Evolutionary conservation across 2,797 vertebrate species (phyloP).

Genomic region (Natrix natrix): DNA sequence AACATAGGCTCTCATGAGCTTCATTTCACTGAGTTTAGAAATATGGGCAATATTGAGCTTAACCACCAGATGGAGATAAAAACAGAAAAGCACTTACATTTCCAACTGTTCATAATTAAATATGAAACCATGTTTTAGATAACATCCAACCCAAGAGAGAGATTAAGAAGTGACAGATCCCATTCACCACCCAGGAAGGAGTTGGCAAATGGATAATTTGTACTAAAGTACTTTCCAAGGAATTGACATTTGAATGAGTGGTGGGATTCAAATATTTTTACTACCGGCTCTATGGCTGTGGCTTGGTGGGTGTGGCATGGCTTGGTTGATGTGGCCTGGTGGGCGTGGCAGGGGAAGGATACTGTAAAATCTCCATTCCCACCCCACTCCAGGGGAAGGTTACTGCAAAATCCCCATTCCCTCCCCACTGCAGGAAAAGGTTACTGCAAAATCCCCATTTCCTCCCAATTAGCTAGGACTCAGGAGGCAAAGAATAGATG

Average conservation of each 20-base stretch:
- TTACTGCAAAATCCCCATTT: too few relatives aligned
- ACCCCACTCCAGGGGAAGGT: too few relatives aligned
- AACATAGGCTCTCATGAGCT: not conserved
- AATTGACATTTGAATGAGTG: not conserved
- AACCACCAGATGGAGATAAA: slow-evolving; percentile 14
- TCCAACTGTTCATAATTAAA: not conserved
- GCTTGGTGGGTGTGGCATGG: too few relatives aligned
- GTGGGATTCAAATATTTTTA: too few relatives aligned
- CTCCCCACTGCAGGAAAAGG: too few relatives aligned
- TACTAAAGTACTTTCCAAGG: not conserved
- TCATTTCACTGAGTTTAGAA: not conserved
- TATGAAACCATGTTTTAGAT: not conserved
- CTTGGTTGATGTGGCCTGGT: too few relatives aligned
- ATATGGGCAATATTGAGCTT: not conserved
- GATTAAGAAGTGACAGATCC: not conserved
- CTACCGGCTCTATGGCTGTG: too few relatives aligned
- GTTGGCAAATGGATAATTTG: not conserved
- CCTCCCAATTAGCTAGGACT: too few relatives aligned
- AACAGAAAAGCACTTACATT: not conserved
- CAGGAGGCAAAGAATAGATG: too few relatives aligned
- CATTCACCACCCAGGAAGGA: not conserved
- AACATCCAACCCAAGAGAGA: not conserved
- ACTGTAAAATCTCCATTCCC: too few relatives aligned
- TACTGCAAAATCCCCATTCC: too few relatives aligned
- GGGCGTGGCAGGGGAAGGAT: too few relatives aligned